phyloP scores from a whole-genome alignment of 2,888 invertebrate species.

The Polia nebulosa region DNA sequence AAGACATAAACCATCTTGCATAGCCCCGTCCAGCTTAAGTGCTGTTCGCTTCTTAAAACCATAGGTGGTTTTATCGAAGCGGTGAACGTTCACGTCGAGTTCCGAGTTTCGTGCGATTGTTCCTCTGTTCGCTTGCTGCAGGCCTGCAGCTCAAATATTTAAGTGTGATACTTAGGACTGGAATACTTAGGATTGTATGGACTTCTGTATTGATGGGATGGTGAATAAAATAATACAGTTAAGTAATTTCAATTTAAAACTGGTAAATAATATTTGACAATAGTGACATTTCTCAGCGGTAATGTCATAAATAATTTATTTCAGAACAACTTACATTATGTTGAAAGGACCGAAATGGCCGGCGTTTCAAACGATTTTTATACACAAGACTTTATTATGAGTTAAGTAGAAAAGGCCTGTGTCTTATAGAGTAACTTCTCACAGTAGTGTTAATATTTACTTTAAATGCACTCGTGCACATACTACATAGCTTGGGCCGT shows the following conservation, averaged over 20 bases:
- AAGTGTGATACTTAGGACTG: conserved; percentile 49
- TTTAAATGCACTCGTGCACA: no score
- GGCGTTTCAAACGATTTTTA: no score
- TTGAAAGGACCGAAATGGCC: no score
- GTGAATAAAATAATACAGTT: conserved; percentile 32
- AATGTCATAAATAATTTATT: no score
- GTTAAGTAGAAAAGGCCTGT: no score
- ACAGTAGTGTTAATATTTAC: no score
- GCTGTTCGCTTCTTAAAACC: conserved; percentile 88
- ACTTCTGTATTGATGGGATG: conserved; percentile 33
- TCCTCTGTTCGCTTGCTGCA: conserved; percentile 76
- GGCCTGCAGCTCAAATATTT: conserved; percentile 75
- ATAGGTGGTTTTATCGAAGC: conserved; percentile 87
- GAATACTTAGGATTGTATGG: conserved; percentile 33
- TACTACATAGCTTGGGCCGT: no score
- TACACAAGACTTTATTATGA: no score
- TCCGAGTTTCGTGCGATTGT: conserved; percentile 67
- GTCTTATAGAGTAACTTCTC: no score
- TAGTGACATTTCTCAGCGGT: not conserved
- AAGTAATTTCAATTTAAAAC: not conserved
- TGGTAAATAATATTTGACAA: no score
- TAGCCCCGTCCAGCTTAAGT: conserved; percentile 80
- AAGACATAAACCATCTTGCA: conserved; percentile 54
- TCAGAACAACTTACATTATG: no score
- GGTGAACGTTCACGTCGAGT: conserved; percentile 75